Evolutionary conservation across 2,888 invertebrate genomes (phyloP), one percentile per base, ranked within the genome.

Genomic region (Synergus gifuensis): DNA sequence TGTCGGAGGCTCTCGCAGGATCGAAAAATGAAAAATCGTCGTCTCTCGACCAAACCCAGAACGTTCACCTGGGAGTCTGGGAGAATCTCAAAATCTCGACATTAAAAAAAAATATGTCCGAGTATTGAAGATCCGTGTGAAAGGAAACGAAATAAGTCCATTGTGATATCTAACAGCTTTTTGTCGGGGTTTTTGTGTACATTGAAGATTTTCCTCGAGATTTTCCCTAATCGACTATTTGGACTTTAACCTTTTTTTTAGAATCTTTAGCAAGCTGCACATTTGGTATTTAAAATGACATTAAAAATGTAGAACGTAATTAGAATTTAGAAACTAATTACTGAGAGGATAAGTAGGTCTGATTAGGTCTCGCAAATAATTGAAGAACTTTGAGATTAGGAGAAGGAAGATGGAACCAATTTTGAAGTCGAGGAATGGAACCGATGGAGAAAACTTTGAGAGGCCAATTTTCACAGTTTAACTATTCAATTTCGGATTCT

Each of bases 11-110:
- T 88, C 89, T 89, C 88, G 89, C 88, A 87, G 90, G 90, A 89
- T 90, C 90, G 90, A 89, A 88, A 91, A 91, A 91, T 91, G 92
- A 92, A 92, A 91, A 91, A 92, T 91, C 88, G 88, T 86, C 87
- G 87, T 86, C 82, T 88, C 85, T 86, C 87, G 49, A 49, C 36
- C 54, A 54, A 69, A 69, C 69, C 69, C 69, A 46, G 69, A 16
- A 69, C 69, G 87, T 88, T 91, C 91, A 91, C 91, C 28, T 28
- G 28, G 28, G 28, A 28, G 28, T 28, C 91, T 91, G 91, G 91
- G 87, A 84, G 83, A 77, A 78, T 78, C 77, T 82, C 78, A 82
- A 85, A 85, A 85, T 83, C 84, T 82, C 84, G 78, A 78, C 83
- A 73, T 83, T 80, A 82, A 81, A 81, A 78, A 67, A 80, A 78